Evolutionary conservation across 2,113 vertebrate species (phyloP).

Genomic region (Syngnathus typhle): DNA sequence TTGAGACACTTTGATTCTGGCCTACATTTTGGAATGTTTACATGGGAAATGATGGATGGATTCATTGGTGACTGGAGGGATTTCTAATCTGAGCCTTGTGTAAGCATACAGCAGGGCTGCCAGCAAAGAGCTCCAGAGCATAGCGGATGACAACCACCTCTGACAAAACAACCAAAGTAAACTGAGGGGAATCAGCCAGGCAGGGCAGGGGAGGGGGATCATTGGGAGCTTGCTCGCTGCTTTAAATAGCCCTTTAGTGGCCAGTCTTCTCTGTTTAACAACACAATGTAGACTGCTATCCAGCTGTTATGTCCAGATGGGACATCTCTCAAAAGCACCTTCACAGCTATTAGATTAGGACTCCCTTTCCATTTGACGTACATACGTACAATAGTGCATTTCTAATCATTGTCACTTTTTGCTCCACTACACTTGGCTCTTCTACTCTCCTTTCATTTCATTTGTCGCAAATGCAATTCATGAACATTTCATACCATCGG

Average conservation of each 20-base stretch:
- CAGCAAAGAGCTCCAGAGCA: conserved; percentile 19
- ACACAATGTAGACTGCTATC: neutral
- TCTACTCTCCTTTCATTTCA: no score
- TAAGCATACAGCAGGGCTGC: conserved; percentile 17
- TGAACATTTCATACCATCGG: no score
- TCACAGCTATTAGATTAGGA: no score
- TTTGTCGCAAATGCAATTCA: no score
- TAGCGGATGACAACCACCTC: conserved; percentile 39
- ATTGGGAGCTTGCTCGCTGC: neutral
- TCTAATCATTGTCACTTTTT: no score
- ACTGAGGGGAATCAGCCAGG: conserved; percentile 17
- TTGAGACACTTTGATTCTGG: conserved; percentile 2
- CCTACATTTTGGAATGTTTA: conserved; percentile 18
- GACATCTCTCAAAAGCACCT: no score
- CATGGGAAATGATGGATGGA: conserved; percentile 33
- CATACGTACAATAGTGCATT: no score
- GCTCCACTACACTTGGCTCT: no score
- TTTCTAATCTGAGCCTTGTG: conserved; percentile 36
- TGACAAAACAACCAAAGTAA: conserved; percentile 28
- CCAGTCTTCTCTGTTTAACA: neutral
- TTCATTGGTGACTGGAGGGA: conserved; percentile 19
- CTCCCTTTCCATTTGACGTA: no score
- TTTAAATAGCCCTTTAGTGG: neutral
- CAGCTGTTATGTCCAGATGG: no score
- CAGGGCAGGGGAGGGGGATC: no score